These are phyloP conservation scores for Molanna angustata DNA, from an alignment of 2,888 invertebrate genomes.

Conservation along the genomic window DNA sequence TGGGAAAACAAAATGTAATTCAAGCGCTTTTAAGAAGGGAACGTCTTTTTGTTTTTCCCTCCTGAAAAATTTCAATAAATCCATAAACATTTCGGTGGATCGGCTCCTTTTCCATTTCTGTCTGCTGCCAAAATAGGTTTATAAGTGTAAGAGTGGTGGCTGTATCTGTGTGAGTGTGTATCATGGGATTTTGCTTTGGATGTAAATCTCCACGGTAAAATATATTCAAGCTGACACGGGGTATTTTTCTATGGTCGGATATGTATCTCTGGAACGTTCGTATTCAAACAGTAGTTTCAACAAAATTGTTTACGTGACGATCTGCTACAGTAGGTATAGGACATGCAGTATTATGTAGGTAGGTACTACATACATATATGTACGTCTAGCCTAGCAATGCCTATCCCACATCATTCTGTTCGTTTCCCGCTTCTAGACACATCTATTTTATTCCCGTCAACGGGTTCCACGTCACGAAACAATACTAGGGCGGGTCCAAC, in stretches of 20 bases:
- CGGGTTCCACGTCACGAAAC: no score
- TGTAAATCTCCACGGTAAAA: conserved; percentile 29
- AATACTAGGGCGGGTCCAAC: no score
- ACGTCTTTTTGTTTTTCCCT: no score
- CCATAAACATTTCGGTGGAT: conserved; percentile 11
- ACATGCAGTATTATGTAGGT: no score
- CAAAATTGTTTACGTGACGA: conserved; percentile 32
- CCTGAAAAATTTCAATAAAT: conserved; percentile 14
- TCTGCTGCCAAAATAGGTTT: conserved; percentile 18
- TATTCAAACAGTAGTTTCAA: conserved; percentile 32
- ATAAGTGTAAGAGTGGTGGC: conserved; percentile 11
- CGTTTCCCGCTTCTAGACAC: no score
- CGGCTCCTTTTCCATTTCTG: conserved; percentile 2
- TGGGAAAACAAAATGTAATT: no score
- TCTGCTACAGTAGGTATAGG: conserved; percentile 5
- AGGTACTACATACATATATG: no score
- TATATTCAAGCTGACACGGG: conserved; percentile 31
- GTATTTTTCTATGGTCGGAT: conserved; percentile 24
- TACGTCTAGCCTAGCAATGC: no score
- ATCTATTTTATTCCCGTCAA: no score
- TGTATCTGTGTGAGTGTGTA: conserved; percentile 6
- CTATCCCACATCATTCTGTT: no score
- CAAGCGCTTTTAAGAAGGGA: no score
- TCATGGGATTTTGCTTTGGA: conserved; percentile 18
- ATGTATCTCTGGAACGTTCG: conserved; percentile 25